Percentiles rank a stretch among this genome's conserved stretches.
Evolutionary conservation across 2,797 vertebrate genomes (phyloP).

Genomic region (Chaenodraco wilsoni): DNA sequence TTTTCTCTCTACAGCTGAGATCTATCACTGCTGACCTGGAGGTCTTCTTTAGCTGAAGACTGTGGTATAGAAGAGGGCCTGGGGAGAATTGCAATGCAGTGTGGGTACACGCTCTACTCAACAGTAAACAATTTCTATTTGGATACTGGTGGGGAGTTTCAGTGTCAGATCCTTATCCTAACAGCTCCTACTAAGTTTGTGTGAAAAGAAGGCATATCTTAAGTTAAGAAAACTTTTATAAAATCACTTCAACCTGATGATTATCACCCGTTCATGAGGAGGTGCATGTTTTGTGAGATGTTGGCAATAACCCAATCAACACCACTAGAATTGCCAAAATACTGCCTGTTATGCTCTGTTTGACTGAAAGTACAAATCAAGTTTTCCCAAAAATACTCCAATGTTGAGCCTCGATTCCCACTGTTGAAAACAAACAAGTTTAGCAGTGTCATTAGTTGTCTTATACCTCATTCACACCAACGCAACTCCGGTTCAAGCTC

Average conservation of each 20-base stretch:
- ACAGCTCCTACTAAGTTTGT: too few species aligned
- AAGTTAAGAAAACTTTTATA: neutral
- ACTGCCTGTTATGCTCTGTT: neutral
- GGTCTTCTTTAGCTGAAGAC: constrained; percentile 25
- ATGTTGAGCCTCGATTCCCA: too few species aligned
- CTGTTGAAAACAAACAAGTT: neutral
- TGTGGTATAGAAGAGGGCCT: neutral
- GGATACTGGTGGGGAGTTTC: neutral
- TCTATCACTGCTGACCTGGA: constrained; percentile 15
- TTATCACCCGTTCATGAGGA: neutral
- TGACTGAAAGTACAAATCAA: neutral
- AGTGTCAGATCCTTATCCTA: neutral
- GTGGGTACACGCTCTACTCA: neutral
- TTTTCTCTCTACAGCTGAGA: constrained; percentile 15
- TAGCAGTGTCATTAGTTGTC: neutral
- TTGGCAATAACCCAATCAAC: neutral
- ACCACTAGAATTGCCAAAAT: neutral
- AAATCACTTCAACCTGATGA: neutral
- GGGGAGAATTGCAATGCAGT: constrained; percentile 7
- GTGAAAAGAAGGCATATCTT: too few species aligned
- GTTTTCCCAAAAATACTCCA: too few species aligned
- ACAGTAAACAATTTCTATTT: neutral
- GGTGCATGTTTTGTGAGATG: neutral
- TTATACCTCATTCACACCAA: too few species aligned
- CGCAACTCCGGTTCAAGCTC: too few species aligned